These are phyloP conservation scores for Montipora efflorescens DNA, from an alignment of 64 coral and sea anemone genomes.

Conservation along the genomic window DNA sequence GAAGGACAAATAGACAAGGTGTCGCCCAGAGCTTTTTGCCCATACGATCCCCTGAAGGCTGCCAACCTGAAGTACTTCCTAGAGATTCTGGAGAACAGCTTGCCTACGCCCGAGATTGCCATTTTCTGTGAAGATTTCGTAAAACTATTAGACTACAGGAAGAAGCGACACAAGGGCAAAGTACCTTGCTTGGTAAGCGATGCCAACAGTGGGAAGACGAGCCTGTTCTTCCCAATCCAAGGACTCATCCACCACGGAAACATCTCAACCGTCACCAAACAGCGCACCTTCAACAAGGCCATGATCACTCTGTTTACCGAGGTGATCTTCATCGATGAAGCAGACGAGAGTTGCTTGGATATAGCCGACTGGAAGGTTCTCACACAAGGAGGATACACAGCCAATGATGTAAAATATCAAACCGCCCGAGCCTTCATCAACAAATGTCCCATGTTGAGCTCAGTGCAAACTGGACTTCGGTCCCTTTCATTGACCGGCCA, in stretches of 20 bases:
- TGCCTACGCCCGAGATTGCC: too few relatives aligned
- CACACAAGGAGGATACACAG: slow-evolving; percentile 5
- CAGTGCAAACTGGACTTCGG: slow-evolving; percentile 34
- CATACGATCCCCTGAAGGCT: too few relatives aligned
- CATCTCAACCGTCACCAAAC: slow-evolving; percentile 16
- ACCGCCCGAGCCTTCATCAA: slow-evolving; percentile 44
- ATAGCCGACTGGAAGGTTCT: too few relatives aligned
- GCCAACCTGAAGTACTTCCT: too few relatives aligned
- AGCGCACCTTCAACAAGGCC: slow-evolving; percentile 29
- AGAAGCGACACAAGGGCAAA: slow-evolving; percentile 28
- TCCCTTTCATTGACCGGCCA: slow-evolving; percentile 28
- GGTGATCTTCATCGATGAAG: slow-evolving; percentile 26
- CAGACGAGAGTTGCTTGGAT: not conserved
- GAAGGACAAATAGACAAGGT: too few relatives aligned
- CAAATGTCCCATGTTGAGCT: slow-evolving; percentile 48
- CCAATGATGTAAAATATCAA: slow-evolving; percentile 41
- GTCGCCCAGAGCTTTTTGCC: too few relatives aligned
- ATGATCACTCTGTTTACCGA: slow-evolving; percentile 19
- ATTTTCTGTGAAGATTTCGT: not conserved
- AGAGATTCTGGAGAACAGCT: too few relatives aligned
- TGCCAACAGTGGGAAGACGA: slow-evolving; percentile 39
- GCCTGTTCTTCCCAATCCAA: slow-evolving; percentile 36
- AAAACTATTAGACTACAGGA: slow-evolving; percentile 8
- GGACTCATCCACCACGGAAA: slow-evolving; percentile 2
- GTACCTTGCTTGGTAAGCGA: slow-evolving; percentile 16